Evolutionary conservation across 2,888 invertebrate genomes (phyloP).

Genomic region (Mellilla xanthometata): DNA sequence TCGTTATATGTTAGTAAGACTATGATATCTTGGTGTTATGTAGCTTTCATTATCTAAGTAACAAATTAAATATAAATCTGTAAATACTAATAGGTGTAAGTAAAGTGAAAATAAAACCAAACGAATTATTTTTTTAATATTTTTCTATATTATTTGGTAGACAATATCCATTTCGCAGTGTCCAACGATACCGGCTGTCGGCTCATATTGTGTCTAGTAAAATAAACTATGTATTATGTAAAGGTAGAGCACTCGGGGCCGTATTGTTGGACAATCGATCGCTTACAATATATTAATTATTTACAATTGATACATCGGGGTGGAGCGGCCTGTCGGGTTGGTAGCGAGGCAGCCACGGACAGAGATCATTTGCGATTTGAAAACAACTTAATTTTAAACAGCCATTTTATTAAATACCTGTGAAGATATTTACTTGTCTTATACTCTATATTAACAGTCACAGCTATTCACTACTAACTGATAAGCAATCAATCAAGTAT

Average conservation of each 20-base stretch:
- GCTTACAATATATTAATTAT: slow-evolving; percentile 35
- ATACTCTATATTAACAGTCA: too few species aligned
- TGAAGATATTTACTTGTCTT: too few species aligned
- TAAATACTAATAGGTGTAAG: neutral
- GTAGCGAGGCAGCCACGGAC: slow-evolving; percentile 3
- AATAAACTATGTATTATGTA: slow-evolving; percentile 16
- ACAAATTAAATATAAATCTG: too few species aligned
- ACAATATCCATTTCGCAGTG: slow-evolving; percentile 53
- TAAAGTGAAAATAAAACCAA: slow-evolving; percentile 39
- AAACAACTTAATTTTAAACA: slow-evolving; percentile 24
- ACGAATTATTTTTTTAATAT: slow-evolving; percentile 51
- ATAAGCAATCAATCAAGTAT: too few species aligned
- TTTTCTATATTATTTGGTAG: slow-evolving; percentile 77
- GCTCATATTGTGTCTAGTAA: slow-evolving; percentile 18
- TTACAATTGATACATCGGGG: slow-evolving; percentile 29
- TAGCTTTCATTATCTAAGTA: too few species aligned
- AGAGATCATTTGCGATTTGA: slow-evolving; percentile 19
- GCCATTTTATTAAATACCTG: slow-evolving; percentile 14
- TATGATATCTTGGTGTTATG: too few species aligned
- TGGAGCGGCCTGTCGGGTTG: neutral
- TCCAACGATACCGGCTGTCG: slow-evolving; percentile 63
- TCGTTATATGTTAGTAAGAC: too few species aligned
- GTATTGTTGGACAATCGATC: slow-evolving; percentile 68
- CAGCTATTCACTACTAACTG: too few species aligned
- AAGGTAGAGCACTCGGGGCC: slow-evolving; percentile 34